Evolutionary conservation across 1,140 invertebrate species (phyloP).

Genomic region (Caerostris extrusa): DNA sequence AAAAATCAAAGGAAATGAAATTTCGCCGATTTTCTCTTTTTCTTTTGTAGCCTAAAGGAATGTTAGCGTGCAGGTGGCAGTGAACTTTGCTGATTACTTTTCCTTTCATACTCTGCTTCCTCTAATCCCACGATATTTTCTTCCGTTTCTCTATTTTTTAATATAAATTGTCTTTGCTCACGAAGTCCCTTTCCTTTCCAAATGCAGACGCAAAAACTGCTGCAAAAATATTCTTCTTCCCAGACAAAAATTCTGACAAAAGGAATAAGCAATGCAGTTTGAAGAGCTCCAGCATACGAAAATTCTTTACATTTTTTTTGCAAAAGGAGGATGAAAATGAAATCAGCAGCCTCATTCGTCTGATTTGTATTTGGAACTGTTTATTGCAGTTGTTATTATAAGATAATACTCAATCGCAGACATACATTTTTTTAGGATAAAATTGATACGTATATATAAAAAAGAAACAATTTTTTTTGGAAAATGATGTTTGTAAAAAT

Average conservation of each 20-base stretch:
- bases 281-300: background rate
- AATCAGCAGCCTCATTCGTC: background rate
- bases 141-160: slow-evolving; percentile 58
- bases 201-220: background rate
- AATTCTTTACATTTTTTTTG: background rate
- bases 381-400: slow-evolving; percentile 10
- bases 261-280: slow-evolving; percentile 5
- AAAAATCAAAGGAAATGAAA: slow-evolving; percentile 60
- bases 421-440: background rate
- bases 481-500: background rate
- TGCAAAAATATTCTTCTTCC: background rate
- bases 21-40: slow-evolving; percentile 54
- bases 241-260: background rate
- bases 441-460: background rate
- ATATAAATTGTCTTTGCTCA: slow-evolving; percentile 59
- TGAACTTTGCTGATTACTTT: slow-evolving; percentile 49
- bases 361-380: slow-evolving; percentile 18
- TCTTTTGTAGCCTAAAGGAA: slow-evolving; percentile 34
- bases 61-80: slow-evolving; percentile 54
- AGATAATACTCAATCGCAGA: background rate
- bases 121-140: slow-evolving; percentile 52
- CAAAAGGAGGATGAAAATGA: background rate
- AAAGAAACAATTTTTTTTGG: background rate
- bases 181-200: slow-evolving; percentile 16
- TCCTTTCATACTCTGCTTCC: slow-evolving; percentile 42